phyloP scores from a whole-genome alignment of 2,888 invertebrate genomes.

The Digitonthophagus gazella region DNA sequence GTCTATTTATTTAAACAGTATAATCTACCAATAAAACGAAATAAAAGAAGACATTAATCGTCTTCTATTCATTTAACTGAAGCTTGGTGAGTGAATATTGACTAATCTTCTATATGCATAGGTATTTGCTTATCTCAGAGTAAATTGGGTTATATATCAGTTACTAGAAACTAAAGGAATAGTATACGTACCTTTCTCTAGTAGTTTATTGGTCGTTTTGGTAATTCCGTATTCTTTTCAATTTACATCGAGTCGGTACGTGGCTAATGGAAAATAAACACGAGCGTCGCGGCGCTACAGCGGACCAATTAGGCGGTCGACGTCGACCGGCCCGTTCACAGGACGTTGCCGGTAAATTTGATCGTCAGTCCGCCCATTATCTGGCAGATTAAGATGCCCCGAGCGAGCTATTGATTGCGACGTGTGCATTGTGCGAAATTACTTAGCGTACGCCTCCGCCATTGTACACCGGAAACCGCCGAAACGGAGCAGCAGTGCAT shows the following conservation, averaged over 20 bases:
- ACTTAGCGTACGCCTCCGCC: constrained; percentile 5
- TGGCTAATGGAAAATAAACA: constrained; percentile 15
- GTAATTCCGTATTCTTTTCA: constrained; percentile 5
- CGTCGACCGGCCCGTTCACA: background rate
- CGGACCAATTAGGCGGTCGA: constrained; percentile 3
- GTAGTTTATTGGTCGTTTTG: background rate
- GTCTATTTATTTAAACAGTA: no score
- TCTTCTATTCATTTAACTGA: no score
- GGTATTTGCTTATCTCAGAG: no score
- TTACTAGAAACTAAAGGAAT: no score
- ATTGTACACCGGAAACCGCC: background rate
- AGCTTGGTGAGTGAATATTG: no score
- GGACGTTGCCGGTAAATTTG: constrained; percentile 1
- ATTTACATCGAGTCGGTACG: background rate
- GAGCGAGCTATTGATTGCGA: constrained; percentile 7
- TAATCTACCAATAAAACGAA: no score
- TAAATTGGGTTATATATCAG: no score
- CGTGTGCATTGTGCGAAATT: constrained; percentile 14
- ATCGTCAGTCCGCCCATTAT: constrained; percentile 12
- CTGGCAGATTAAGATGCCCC: constrained; percentile 14
- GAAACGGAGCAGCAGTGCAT: background rate
- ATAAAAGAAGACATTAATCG: no score
- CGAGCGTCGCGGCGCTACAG: background rate
- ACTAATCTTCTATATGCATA: no score
- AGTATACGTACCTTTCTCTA: no score